Evolutionary conservation across 2,113 vertebrate species (phyloP), one percentile per base, ranked within the genome.

Genomic region (Muntiacus muntjak): DNA sequence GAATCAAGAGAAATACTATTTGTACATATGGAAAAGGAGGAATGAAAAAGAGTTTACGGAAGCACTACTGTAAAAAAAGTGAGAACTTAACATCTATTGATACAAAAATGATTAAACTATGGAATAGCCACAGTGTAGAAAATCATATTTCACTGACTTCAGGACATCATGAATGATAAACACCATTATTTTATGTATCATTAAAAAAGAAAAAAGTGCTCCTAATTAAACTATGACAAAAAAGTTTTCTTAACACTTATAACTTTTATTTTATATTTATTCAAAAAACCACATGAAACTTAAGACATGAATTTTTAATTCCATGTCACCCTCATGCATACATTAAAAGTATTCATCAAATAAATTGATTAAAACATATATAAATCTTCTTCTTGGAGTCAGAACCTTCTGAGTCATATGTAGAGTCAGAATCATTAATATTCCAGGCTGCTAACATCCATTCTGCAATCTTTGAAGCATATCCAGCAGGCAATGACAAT

Each of bases 221-320:
- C 17, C 71, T 89, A 96, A 94, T 89, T 90, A 92, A 92, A 92
- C 23, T 76, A 81, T 62, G 74, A 87, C 57, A 74, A n/a, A 78
- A 74, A 52, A 92, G 12, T 26, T 81, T 96, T 87, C 36, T 57
- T 82, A 76, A 19, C 28, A 87, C 83, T 90, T 78, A 43, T 79
- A 83, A 60, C 84, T 90, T 96, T 97, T 85, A 91, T 76, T 94
- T 94, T 82, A 47, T 71, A 60, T 15, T 87, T 87, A 87, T 50
- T 89, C 19, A n/a, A 40, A 94, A 93, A 88, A 33, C 21, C 76
- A 84, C 45, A 40, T 95, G 50, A 93, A 58, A 67, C 15, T 76
- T 94, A 90, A 84, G 26, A 50, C 28, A 78, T n/a, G n/a, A 58
- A 50, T 62, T 96, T 94, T 93, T 85, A 86, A 74, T 89, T 93